Evolutionary conservation across 2,888 invertebrate species (phyloP), one percentile per base, ranked within the genome.

Genomic region (Atrina japonica): DNA sequence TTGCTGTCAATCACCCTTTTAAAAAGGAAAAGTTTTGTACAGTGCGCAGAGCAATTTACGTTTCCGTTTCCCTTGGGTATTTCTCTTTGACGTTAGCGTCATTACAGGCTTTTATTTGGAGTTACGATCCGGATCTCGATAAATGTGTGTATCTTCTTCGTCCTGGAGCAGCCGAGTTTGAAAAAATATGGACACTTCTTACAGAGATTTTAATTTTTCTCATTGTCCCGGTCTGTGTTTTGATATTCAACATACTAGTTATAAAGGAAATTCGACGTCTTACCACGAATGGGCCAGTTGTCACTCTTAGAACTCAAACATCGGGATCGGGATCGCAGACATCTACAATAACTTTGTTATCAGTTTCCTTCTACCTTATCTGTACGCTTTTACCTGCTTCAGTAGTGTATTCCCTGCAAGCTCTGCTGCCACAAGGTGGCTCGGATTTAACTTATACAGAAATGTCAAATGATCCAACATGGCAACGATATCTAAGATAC

Each of bases 281-380:
- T 14, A 86, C 88, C 2, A 73, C 73, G 7, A 66, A 83, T 16
- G 83, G 83, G 0, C 35, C 35, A 5, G 35, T 35, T 5, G 35
- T 35, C 11, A 83, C 85, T 1, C 78, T 84, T 41, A 63, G 40
- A 40, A 18, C 47, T 14, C 71, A 77, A 23, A 71, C 70, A 14
- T 52, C 64, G 11, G 68, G 71, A 1, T 70, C 79, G 23, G 35
- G 35, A 5, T 35, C 35, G 35, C 79, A 83, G 14, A 89, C 90
- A 6, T 89, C 89, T 0, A 90, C 90, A 2, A 80, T 88, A 16
- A 90, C 89, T 25, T 76, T 90, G 2, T 77, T 90, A 21, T 85
- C 87, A 1, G 89, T 90, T 6, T 90, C 90, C 3, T 90, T 90
- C 74, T 90, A 89, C 75, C 83, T 90, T 14, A 90, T 90, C 30